Evolutionary conservation across 2,888 invertebrate genomes (phyloP).

Genomic region (Tachina lurida): DNA sequence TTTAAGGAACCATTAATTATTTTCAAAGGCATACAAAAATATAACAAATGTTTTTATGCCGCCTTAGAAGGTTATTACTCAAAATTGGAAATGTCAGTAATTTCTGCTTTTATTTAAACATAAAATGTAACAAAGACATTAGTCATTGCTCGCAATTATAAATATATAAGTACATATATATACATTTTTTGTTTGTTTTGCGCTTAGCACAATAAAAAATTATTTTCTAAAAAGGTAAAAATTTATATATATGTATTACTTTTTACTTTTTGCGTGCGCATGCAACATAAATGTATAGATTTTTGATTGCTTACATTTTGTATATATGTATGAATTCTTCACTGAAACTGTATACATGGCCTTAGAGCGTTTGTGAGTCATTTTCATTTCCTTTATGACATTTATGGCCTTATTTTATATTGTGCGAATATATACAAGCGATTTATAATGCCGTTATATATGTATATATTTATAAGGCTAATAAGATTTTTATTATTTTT

Average conservation of each 20-base stretch:
- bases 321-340: not conserved
- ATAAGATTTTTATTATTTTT: constrained; percentile 56
- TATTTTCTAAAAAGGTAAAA: constrained; percentile 46
- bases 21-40: not conserved
- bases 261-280: constrained; percentile 59
- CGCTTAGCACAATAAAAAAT: not conserved
- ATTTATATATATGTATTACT: constrained; percentile 65
- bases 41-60: not conserved
- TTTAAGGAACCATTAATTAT: not conserved
- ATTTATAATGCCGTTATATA: constrained; percentile 42
- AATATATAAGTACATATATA: no score
- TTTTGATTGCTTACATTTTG: constrained; percentile 49
- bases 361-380: not conserved
- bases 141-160: not conserved
- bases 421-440: not conserved
- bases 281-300: constrained; percentile 30
- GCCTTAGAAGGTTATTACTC: not conserved
- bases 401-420: constrained; percentile 5
- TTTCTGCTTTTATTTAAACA: not conserved
- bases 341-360: not conserved
- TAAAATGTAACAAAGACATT: not conserved
- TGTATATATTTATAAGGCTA: constrained; percentile 50
- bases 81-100: not conserved
- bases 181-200: not conserved
- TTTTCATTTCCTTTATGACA: not conserved